Evolutionary conservation across 2,797 vertebrate genomes (phyloP).

Genomic region (Anguilla megastoma): DNA sequence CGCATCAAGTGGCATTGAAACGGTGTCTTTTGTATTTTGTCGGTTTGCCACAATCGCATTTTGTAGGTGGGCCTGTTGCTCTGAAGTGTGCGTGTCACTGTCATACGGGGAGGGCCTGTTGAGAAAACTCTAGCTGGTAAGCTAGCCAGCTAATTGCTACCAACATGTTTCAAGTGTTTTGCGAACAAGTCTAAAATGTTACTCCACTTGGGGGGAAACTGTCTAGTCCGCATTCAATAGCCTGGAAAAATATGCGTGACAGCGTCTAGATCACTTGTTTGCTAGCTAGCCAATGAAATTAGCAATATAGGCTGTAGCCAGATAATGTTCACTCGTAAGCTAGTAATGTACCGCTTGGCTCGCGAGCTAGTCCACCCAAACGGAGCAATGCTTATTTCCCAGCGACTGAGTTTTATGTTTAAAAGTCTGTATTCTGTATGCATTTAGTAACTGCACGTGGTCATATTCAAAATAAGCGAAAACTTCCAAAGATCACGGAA

Average conservation of each 20-base stretch:
- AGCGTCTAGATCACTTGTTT: neutral
- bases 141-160: neutral
- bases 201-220: neutral
- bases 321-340: neutral
- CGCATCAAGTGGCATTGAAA: neutral
- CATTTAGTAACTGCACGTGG: neutral
- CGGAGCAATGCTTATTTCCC: neutral
- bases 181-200: neutral
- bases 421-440: neutral
- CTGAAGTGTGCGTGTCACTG: conserved; percentile 38
- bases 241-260: neutral
- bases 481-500: neutral
- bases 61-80: conserved; percentile 48
- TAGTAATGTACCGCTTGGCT: conserved; percentile 19
- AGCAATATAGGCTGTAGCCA: neutral
- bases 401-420: neutral
- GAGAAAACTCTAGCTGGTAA: conserved; percentile 10
- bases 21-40: neutral
- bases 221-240: neutral
- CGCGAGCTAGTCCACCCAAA: neutral
- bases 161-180: neutral
- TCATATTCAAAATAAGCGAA: neutral
- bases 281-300: conserved; percentile 14
- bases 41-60: conserved; percentile 14
- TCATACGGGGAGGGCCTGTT: conserved; percentile 52